Conservation (phyloP, 2,797 vertebrate genomes). For the Cossypha caffra region DNA sequence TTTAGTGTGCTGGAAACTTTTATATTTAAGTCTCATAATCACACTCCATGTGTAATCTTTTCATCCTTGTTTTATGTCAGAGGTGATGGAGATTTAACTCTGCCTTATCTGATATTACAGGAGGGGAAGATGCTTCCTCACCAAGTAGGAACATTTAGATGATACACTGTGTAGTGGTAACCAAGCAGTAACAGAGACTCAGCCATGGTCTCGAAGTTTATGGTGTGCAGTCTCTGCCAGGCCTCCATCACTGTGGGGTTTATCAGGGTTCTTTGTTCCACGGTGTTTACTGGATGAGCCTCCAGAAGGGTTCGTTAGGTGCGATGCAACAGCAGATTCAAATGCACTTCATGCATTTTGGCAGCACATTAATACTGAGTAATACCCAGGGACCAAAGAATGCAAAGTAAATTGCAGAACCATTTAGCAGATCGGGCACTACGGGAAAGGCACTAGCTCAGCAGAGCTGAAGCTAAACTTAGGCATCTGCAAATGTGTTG, state of each 20-base stretch:
- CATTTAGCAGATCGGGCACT: not conserved
- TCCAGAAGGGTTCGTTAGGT: not conserved
- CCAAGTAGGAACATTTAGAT: not conserved
- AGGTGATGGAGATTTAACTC: not conserved
- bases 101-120: not conserved
- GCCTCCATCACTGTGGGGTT: accelerated
- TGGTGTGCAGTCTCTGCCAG: not conserved
- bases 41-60: not conserved
- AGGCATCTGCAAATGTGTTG: accelerated
- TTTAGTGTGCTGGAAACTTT: not conserved
- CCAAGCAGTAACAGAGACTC: not conserved
- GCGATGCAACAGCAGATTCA: not conserved
- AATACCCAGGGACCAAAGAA: not conserved
- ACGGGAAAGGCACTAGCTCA: not conserved
- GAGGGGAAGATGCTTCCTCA: not conserved
- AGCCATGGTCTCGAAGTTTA: accelerated
- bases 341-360: not conserved
- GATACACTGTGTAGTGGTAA: not conserved
- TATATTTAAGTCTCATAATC: not conserved
- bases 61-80: not conserved
- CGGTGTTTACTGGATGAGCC: not conserved
- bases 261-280: accelerated
- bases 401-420: not conserved
- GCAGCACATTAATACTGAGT: not conserved
- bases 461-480: not conserved